Base-by-base conservation (phyloP, 2,113 vertebrate species). In the Crotalus horridus region DNA sequence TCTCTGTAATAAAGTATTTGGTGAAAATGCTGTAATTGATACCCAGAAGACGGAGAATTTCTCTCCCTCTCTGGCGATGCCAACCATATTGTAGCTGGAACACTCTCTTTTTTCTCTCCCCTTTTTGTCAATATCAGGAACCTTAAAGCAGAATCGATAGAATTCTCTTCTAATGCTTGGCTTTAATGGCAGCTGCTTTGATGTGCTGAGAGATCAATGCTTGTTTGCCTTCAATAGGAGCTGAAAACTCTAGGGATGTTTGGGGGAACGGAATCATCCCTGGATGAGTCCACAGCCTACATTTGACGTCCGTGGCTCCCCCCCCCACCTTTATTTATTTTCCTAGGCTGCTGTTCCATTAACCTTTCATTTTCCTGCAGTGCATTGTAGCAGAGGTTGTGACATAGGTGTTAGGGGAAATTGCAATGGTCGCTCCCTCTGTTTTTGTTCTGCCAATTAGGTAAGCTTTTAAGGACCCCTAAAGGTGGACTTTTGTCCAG, bases 121-220 rank as follows among this genome's bases (percentile, higher is more conserved):
- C 24, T 8, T 29, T 29, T 69, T 69, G 95, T 92, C 87, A 98
- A 98, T 98, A 98, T 98, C 98, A 97, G 98, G 98, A 98, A 97
- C 94, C 87, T 93, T 94, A 96, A 96, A 96, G 91, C 88, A 96
- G 93, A 98, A 98, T 98, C 97, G 97, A 98, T 98, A 96, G 88
- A 97, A 97, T 97, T 96, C 94, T 97, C 96, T 96, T 97, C 97
- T 97, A 97, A 96, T 97, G 96, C 96, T 91, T 97, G 97, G 97
- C 93, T 95, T 94, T 95, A 95, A 95, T 95, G 95, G 94, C 94
- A 95, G 92, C 92, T 91, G 43, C 64, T 94, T 93, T 92, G 94
- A 97, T 97, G 96, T 96, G 94, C 94, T 94, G 96, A 94, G 96
- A 95, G 94, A 97, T 98, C 96, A 97, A 96, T 97, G 96, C 10